Base-by-base conservation (phyloP, 2,797 vertebrate genomes). In the Esox lucius region DNA sequence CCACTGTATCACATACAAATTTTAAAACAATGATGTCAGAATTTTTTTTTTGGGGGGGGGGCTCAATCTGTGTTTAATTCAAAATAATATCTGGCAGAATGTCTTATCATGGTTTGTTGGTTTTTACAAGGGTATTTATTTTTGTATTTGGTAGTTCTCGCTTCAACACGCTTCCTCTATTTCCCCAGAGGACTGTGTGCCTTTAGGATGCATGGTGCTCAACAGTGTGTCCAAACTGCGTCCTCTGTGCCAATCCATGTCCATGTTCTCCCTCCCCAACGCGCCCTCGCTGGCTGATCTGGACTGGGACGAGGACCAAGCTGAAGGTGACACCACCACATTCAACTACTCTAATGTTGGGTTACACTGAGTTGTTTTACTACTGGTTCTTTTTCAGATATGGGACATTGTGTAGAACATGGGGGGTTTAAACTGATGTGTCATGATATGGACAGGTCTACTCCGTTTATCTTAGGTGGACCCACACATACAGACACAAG, bases 181-280 rank as follows among this genome's bases (percentile, higher is more conserved):
- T 86, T 53, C 90, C 89, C 33, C 87, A 99, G 97, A 95, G 86
- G 92, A 94, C 70, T 92, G 91, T 5, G 93, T 98, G 81, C 95
- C 96, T 5, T 80, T 99, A 84, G 98, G 98, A 66, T 96, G 91
- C 83, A 97, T 99, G 96, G 86, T 93, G 77, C 94, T 98, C 49
- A 97, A 97, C 81, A 94, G 95, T 42, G 79, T 99, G 81, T 90
- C 94, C 0, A 94, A 93, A 70, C 91, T 99, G 15, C 93, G 87
- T 67, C 95, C 93, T 0, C 94, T 98, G 48, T 91, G 92, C 28
- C 93, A 94, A 8, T 93, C 96, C 1, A 90, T 94, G n/a, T 92
- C 95, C 0, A 65, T 95, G 66, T 97, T 96, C 77, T 78, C 94
- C 35, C 93, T 98, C 51, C 97, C 97, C 48, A 97, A 93, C 33